Evolutionary conservation across 2,113 vertebrate species (phyloP), one percentile per base, ranked within the genome.

Genomic region (Aix galericulata): DNA sequence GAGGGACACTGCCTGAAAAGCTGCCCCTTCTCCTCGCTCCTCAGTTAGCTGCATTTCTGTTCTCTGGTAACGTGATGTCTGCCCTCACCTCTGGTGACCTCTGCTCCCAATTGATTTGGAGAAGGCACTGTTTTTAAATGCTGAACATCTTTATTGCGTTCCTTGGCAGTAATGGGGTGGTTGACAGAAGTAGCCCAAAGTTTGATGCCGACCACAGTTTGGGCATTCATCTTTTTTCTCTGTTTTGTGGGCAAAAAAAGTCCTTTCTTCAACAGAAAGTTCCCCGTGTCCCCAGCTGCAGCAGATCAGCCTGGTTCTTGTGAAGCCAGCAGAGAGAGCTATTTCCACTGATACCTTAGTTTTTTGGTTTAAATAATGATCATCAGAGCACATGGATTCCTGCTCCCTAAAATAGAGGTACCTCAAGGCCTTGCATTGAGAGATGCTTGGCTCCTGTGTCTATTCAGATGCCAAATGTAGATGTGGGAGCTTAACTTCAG

Each of bases 281-380:
- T 7, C 64, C 56, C 38, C 1, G 12, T 13, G 26, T 48, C 46
- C n/a, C 0, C 58, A 42, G 29, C 56, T 8, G 1, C 66, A n/a
- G 36, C 60, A 18, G 22, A 18, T 60, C 60, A 29, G 56, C 42
- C 34, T 14, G 11, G 0, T 31, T 56, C 40, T 71, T 86, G n/a
- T 10, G 12, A 32, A 74, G 46, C 18, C 48, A 38, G 50, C 7
- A 2, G 55, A 58, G 67, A 2, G 55, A 58, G 67, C 17, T 22
- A 8, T 63, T 48, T 80, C 32, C 23, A 20, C 38, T 0, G 0
- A 4, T 2, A 4, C 27, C 44, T 53, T 21, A 0, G 1, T 56
- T 38, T 46, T 44, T 68, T 16, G 22, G 11, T 52, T 86, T 48
- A 32, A 17, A 13, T 2, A 1, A 22, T 31, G 26, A 25, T 48